Conservation (phyloP, 2,797 vertebrate genomes). For the Anguilla megastoma region DNA sequence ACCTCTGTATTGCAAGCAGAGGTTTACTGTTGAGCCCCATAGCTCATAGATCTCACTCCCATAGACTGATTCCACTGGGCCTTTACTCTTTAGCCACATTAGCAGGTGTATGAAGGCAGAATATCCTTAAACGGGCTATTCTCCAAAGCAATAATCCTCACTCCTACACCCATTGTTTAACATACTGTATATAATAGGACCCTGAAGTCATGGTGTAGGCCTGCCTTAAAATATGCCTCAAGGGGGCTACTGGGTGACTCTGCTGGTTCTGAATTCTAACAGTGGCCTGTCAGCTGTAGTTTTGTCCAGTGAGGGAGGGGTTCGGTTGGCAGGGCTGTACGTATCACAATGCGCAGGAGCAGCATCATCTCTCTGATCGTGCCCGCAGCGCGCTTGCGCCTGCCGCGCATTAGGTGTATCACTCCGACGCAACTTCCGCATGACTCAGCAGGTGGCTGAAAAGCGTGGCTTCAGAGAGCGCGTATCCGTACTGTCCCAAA, state of each 20-base stretch:
- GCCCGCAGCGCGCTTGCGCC: not conserved
- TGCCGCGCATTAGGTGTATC: not conserved
- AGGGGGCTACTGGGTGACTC: not conserved
- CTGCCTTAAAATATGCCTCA: not conserved
- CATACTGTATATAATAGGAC: not conserved
- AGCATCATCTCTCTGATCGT: not conserved
- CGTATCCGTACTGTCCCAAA: not conserved
- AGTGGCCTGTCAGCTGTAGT: not conserved
- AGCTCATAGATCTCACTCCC: too few species aligned
- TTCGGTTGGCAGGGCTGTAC: not conserved
- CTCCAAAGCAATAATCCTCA: too few species aligned
- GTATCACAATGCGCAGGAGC: not conserved
- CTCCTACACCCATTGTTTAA: too few species aligned
- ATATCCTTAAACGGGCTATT: too few species aligned
- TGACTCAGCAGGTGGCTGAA: slow-evolving; percentile 9
- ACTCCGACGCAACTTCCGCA: not conserved
- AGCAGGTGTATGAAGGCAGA: too few species aligned
- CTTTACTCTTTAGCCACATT: too few species aligned
- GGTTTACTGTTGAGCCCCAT: too few species aligned
- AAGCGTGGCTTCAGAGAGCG: not conserved
- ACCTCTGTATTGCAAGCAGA: too few species aligned
- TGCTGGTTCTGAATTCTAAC: not conserved
- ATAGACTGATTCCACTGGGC: too few species aligned
- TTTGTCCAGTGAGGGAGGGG: not conserved
- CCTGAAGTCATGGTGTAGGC: not conserved